phyloP scores from a whole-genome alignment of 2,113 vertebrate species.

The Peromyscus californicus region DNA sequence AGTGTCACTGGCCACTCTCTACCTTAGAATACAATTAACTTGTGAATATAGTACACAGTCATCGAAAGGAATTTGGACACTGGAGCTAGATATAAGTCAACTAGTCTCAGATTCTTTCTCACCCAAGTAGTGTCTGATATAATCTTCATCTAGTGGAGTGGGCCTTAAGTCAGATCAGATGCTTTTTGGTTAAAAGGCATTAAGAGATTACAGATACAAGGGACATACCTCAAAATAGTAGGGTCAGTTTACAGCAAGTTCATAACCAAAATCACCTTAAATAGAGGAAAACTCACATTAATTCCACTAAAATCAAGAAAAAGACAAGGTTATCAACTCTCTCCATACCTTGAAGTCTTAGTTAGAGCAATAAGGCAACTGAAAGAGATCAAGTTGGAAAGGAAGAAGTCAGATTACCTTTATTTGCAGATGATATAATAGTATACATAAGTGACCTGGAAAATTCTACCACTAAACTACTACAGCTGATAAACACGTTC shows the following conservation, averaged over 20 bases:
- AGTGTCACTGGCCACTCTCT: background rate
- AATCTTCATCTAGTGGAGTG: background rate
- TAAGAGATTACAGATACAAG: background rate
- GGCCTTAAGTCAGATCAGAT: background rate
- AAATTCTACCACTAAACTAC: background rate
- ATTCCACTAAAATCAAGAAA: background rate
- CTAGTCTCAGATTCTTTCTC: background rate
- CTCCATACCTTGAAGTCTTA: background rate
- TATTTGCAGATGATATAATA: background rate
- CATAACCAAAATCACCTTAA: background rate
- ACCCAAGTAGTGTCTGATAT: background rate
- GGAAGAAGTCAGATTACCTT: background rate
- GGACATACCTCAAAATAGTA: background rate
- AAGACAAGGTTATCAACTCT: background rate
- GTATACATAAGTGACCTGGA: background rate
- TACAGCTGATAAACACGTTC: background rate
- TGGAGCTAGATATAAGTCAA: background rate
- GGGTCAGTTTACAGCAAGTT: background rate
- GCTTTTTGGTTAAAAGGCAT: background rate
- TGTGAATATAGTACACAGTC: background rate
- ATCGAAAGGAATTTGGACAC: background rate
- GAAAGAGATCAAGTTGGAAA: background rate
- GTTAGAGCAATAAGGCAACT: background rate
- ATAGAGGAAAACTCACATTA: background rate
- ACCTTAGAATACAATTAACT: background rate